Percentiles rank a stretch among this genome's conserved stretches.
These are phyloP conservation scores for Serripes groenlandicus DNA, from an alignment of 2,888 invertebrate genomes.

Conservation along the genomic window DNA sequence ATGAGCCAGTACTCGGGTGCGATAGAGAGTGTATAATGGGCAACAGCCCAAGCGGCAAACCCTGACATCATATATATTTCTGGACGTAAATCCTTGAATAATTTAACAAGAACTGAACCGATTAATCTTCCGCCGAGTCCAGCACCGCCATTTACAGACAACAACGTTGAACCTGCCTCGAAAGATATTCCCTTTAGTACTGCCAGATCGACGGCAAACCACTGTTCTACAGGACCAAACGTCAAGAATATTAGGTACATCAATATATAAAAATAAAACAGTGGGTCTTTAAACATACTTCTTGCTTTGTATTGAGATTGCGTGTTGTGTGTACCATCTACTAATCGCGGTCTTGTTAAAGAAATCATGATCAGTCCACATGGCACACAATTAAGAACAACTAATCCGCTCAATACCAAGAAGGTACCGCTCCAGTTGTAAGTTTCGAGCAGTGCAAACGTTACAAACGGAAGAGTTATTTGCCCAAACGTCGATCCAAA, in stretches of 20 bases:
- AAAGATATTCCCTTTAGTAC: slow-evolving; percentile 41
- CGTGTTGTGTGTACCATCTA: not conserved
- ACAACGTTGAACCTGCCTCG: slow-evolving; percentile 29
- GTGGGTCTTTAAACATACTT: slow-evolving; percentile 1
- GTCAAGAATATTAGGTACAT: slow-evolving; percentile 1
- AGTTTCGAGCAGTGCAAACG: slow-evolving; percentile 34
- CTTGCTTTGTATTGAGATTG: not conserved
- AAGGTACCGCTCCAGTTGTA: slow-evolving; percentile 53
- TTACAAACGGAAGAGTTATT: slow-evolving; percentile 44
- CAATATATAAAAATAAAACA: slow-evolving; percentile 5
- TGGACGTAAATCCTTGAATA: slow-evolving; percentile 31
- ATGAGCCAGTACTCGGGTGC: slow-evolving; percentile 34
- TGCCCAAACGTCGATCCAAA: slow-evolving; percentile 45
- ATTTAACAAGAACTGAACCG: slow-evolving; percentile 24
- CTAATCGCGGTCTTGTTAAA: not conserved
- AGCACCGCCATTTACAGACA: slow-evolving; percentile 50
- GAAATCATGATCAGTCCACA: slow-evolving; percentile 40
- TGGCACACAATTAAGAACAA: slow-evolving; percentile 42
- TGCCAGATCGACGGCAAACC: slow-evolving; percentile 50
- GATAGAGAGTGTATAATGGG: slow-evolving; percentile 24
- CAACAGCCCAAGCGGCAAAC: slow-evolving; percentile 31
- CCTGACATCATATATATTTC: slow-evolving; percentile 26
- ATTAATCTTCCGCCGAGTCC: slow-evolving; percentile 42
- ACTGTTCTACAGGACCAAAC: slow-evolving; percentile 45
- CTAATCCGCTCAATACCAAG: slow-evolving; percentile 33